Evolutionary conservation across 2,888 invertebrate species (phyloP).

Genomic region (Lycaena phlaeas): DNA sequence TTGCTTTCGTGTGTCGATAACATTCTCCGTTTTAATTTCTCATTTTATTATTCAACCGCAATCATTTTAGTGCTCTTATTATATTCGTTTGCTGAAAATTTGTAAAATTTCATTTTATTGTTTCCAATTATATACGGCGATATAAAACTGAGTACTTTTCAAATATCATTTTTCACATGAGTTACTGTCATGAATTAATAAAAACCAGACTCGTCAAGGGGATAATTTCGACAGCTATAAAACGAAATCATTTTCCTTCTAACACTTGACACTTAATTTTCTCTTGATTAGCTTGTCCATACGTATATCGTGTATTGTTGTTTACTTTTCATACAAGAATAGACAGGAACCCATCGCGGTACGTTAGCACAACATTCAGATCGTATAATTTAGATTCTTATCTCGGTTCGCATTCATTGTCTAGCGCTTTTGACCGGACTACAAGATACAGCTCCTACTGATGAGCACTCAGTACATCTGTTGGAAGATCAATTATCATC

Average conservation of each 20-base stretch:
- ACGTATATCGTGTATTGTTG: slow-evolving; percentile 20
- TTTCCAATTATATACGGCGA: no score
- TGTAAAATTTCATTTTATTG: slow-evolving; percentile 1
- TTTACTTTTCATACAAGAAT: slow-evolving; percentile 10
- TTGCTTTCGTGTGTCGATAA: slow-evolving; percentile 18
- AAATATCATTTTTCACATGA: no score
- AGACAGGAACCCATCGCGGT: slow-evolving; percentile 13
- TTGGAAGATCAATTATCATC: slow-evolving; percentile 3
- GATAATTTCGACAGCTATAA: no score
- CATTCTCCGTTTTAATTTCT: slow-evolving; percentile 10
- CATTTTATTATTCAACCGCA: slow-evolving; percentile 6
- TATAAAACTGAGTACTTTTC: no score
- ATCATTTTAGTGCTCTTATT: not conserved
- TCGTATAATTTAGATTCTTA: slow-evolving; percentile 38
- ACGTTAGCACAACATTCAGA: slow-evolving; percentile 34
- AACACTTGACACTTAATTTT: no score
- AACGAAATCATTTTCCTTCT: no score
- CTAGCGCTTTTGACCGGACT: slow-evolving; percentile 15
- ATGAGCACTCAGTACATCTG: slow-evolving; percentile 2
- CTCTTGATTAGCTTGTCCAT: slow-evolving; percentile 9
- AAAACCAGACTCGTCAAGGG: no score
- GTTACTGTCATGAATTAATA: no score
- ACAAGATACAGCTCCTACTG: slow-evolving; percentile 6
- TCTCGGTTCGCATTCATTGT: slow-evolving; percentile 35
- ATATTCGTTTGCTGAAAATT: slow-evolving; percentile 2